phyloP scores from a whole-genome alignment of 2,888 invertebrate species.

The Lamproptera curius region DNA sequence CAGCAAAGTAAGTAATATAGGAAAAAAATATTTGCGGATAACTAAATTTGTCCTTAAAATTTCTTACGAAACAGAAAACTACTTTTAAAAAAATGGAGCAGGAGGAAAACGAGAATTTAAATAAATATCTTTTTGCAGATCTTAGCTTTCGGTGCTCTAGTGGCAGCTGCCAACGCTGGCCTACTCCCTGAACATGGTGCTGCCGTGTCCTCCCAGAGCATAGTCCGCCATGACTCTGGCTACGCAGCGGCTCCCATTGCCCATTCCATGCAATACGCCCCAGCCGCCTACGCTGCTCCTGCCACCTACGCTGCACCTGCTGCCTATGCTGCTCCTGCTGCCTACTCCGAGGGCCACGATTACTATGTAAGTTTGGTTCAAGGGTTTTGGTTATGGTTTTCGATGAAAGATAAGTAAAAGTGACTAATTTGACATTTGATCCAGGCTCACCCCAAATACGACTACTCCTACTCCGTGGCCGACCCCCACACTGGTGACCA shows the following conservation, averaged over 20 bases:
- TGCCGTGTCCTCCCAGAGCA: slow-evolving; percentile 28
- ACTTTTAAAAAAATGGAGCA: neutral
- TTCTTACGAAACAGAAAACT: neutral
- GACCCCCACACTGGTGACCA: slow-evolving; percentile 73
- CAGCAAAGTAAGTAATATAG: slow-evolving; percentile 58
- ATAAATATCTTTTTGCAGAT: slow-evolving; percentile 10
- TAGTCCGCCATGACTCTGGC: slow-evolving; percentile 29
- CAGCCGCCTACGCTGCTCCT: slow-evolving; percentile 25
- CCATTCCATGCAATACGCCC: slow-evolving; percentile 23
- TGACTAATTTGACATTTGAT: slow-evolving; percentile 5
- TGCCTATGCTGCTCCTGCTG: slow-evolving; percentile 27
- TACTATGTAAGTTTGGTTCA: neutral
- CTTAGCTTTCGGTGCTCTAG: slow-evolving; percentile 32
- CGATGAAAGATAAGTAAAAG: neutral
- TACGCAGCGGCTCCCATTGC: slow-evolving; percentile 36
- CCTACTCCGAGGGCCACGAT: neutral
- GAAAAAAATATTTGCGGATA: no score
- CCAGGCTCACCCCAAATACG: slow-evolving; percentile 44
- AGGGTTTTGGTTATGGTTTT: neutral
- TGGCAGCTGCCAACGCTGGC: slow-evolving; percentile 49
- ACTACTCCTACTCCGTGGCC: slow-evolving; percentile 62
- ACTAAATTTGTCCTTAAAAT: no score
- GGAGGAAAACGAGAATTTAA: neutral
- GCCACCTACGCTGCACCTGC: slow-evolving; percentile 35
- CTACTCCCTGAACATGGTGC: slow-evolving; percentile 29